Evolutionary conservation across 2,113 vertebrate genomes (phyloP).

Genomic region (Thunnus thynnus): DNA sequence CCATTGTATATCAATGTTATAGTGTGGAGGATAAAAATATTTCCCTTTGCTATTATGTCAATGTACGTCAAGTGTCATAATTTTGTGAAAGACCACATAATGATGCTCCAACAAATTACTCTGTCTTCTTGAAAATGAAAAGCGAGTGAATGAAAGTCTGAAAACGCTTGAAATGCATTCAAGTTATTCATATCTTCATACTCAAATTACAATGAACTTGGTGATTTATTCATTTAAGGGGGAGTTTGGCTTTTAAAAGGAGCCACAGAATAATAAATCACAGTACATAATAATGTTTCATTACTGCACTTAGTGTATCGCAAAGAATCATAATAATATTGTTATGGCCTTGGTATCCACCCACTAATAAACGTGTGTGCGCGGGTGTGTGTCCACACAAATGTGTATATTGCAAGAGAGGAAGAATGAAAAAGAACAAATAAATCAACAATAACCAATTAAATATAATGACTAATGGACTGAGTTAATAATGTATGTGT

Average conservation of each 20-base stretch:
- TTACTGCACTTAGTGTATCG: constrained; percentile 58
- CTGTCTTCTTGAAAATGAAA: constrained; percentile 48
- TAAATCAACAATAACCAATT: constrained; percentile 44
- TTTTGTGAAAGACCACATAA: constrained; percentile 51
- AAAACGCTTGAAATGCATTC: constrained; percentile 49
- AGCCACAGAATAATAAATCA: constrained; percentile 47
- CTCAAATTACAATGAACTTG: constrained; percentile 48
- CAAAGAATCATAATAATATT: constrained; percentile 53
- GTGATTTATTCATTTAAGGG: constrained; percentile 46
- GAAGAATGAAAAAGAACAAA: constrained; percentile 31
- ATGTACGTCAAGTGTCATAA: constrained; percentile 29
- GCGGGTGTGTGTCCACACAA: not conserved
- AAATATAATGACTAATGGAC: constrained; percentile 45
- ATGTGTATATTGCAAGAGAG: not conserved
- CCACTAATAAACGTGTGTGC: constrained; percentile 37
- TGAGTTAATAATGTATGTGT: constrained; percentile 49
- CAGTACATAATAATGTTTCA: constrained; percentile 57
- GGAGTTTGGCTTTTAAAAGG: constrained; percentile 41
- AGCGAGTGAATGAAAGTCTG: constrained; percentile 42
- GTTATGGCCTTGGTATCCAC: constrained; percentile 38
- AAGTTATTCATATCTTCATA: constrained; percentile 31
- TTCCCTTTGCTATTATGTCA: constrained; percentile 10
- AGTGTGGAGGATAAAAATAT: constrained; percentile 29
- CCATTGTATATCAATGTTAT: constrained; percentile 9
- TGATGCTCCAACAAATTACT: constrained; percentile 44